Evolutionary conservation across 2,888 invertebrate species (phyloP), one percentile per base, ranked within the genome.

Genomic region (Hypena proboscidalis): DNA sequence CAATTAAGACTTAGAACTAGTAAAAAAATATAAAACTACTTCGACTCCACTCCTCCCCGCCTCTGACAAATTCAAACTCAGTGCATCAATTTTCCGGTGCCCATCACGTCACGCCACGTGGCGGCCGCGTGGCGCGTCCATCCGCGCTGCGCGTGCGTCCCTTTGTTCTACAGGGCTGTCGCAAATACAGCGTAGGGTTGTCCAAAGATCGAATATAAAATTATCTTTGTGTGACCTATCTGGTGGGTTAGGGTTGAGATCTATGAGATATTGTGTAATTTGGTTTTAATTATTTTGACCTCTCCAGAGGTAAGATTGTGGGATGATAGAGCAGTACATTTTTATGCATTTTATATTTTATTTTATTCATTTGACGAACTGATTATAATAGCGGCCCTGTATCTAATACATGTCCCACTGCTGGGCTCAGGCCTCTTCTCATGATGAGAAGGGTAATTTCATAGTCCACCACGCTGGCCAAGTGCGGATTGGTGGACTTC

Each of bases 41-140:
- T n/a, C 64, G 0, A 61, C 80, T 84, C 81, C 50, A 79, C 33
- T 9, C 7, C 45, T 56, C 54, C 58, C 0, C 2, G 40, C 3
- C 37, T 36, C 26, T 38, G 36, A 39, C 60, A 47, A 50, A 51
- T 55, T 56, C 56, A 54, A 60, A 58, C 56, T 43, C 67, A 65
- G 70, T 73, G 72, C 83, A 80, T 85, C 85, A 85, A 84, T 85
- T 84, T 82, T 77, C 74, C 80, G 78, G 75, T 75, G 77, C 75
- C 82, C 83, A 81, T 83, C 84, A 74, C 66, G 65, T 63, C 60
- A 47, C 66, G 40, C 52, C 87, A 67, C 85, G 87, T 82, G 87
- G 27, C 74, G 73, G 84, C 47, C 87, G 78, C 87, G 87, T 80
- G 87, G 38, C 62, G 50, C 58, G 66, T 66, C 64, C 68, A 54